A percentile compares a stretch with the other conserved stretches of the same genome.
These are phyloP conservation scores for Rhagologus leucostigma DNA, from an alignment of 2,113 vertebrate species.

Conservation along the genomic window DNA sequence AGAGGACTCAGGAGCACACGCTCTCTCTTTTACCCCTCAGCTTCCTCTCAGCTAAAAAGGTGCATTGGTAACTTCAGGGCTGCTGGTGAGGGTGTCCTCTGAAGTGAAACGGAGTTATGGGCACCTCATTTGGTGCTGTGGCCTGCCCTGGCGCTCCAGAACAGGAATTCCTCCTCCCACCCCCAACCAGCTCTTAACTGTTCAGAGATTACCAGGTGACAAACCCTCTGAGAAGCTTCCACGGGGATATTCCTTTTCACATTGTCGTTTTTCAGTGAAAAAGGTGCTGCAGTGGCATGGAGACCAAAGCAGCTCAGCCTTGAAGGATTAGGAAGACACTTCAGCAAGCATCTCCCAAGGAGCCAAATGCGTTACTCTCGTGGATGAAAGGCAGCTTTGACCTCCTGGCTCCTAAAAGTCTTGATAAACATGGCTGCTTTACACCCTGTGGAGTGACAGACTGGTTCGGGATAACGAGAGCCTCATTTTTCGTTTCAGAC, in stretches of 20 bases:
- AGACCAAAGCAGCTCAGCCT: neutral
- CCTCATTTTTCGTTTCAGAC: neutral
- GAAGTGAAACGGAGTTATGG: neutral
- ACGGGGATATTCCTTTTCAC: neutral
- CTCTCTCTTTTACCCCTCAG: neutral
- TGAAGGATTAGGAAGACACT: neutral
- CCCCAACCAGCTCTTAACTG: neutral
- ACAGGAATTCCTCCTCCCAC: neutral
- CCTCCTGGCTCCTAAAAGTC: neutral
- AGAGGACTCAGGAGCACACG: neutral
- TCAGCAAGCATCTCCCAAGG: neutral
- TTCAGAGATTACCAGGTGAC: neutral
- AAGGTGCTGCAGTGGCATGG: neutral
- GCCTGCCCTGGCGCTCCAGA: neutral
- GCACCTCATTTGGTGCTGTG: neutral
- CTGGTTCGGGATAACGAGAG: fast-evolving
- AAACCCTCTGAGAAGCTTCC: neutral
- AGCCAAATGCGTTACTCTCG: neutral
- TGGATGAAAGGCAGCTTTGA: neutral
- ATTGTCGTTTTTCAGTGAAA: neutral
- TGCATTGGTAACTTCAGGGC: neutral
- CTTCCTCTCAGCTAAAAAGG: neutral
- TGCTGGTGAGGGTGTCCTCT: neutral
- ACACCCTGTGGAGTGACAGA: neutral
- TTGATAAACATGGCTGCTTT: neutral